Conservation (phyloP, 2,888 invertebrate genomes). For the Amaurobius ferox region DNA sequence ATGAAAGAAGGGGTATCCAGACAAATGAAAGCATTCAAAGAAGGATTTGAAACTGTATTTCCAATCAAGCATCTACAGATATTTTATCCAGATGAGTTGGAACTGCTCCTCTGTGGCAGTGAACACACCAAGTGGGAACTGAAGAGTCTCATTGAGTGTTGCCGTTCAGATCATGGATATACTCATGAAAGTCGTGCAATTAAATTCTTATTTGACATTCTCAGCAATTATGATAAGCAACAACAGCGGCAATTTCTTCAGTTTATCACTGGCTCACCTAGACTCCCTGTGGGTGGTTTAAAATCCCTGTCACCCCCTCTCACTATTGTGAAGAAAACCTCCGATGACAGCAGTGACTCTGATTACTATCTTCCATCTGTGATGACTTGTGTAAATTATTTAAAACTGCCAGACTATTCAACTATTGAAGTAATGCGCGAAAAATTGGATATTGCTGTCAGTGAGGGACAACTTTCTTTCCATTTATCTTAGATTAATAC, state of each 20-base stretch:
- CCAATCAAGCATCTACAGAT: constrained; percentile 90
- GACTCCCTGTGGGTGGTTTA: constrained; percentile 98
- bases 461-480: constrained; percentile 98
- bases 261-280: constrained; percentile 98
- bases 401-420: constrained; percentile 99
- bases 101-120: constrained; percentile 81
- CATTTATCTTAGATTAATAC: constrained; percentile 95
- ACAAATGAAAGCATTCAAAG: constrained; percentile 97
- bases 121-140: constrained; percentile 84
- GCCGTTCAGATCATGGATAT: constrained; percentile 98
- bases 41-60: constrained; percentile 98
- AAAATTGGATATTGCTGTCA: constrained; percentile 92
- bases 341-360: constrained; percentile 93
- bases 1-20: constrained; percentile 93
- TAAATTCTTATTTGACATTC: constrained; percentile 93
- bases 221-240: constrained; percentile 89
- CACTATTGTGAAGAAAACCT: constrained; percentile 96
- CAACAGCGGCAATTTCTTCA: constrained; percentile 97
- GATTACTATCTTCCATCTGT: constrained; percentile 98
- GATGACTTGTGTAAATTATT: constrained; percentile 99
- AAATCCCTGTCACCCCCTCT: constrained; percentile 95
- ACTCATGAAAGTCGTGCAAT: constrained; percentile 96
- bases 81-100: constrained; percentile 94
- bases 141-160: constrained; percentile 92
- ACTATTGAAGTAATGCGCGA: constrained; percentile 94